phyloP scores from a whole-genome alignment of 2,797 vertebrate genomes.

The Taeniopygia guttata region DNA sequence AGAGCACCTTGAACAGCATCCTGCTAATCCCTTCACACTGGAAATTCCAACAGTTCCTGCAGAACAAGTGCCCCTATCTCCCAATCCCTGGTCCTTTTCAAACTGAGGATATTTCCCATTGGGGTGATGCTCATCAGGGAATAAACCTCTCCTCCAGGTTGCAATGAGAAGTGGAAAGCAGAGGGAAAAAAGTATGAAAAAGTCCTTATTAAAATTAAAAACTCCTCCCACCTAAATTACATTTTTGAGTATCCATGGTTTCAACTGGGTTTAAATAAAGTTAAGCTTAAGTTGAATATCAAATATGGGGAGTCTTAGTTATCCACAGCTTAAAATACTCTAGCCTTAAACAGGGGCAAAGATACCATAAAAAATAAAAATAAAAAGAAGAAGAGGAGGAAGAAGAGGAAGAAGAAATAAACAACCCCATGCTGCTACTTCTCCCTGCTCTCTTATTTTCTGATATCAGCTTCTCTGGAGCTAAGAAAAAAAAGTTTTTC shows the following conservation, averaged over 20 bases:
- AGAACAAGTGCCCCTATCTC: not conserved
- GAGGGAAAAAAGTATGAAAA: not conserved
- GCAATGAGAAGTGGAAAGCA: not conserved
- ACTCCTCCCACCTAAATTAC: not conserved
- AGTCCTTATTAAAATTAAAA: not conserved
- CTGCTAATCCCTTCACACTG: not conserved
- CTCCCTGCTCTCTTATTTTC: not conserved
- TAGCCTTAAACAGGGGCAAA: not conserved
- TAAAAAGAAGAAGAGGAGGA: too few species aligned
- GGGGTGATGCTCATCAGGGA: not conserved
- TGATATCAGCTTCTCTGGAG: not conserved
- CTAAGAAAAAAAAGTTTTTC: not conserved
- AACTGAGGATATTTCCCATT: not conserved
- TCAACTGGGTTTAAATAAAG: not conserved
- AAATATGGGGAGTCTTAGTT: not conserved
- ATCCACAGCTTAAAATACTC: not conserved
- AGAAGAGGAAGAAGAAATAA: not conserved
- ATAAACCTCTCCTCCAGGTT: not conserved
- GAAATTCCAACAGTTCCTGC: not conserved
- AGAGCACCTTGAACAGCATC: not conserved
- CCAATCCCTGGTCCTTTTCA: not conserved
- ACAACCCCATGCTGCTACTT: not conserved
- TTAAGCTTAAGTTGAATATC: not conserved
- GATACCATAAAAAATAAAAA: not conserved
- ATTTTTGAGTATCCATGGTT: not conserved